These are phyloP conservation scores for Gymnosoma rotundatum DNA, from an alignment of 2,888 invertebrate species.

Conservation along the genomic window DNA sequence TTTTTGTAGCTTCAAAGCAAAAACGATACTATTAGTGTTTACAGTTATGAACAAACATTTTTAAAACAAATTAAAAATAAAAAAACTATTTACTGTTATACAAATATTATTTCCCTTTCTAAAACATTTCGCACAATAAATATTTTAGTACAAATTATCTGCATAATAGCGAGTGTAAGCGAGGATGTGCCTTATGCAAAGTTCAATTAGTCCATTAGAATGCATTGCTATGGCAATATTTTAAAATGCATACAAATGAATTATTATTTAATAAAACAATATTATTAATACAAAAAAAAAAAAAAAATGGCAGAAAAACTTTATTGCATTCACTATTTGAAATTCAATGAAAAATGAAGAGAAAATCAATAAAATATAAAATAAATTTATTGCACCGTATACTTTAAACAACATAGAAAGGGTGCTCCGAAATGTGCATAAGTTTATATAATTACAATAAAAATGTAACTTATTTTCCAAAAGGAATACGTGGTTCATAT, in stretches of 20 bases:
- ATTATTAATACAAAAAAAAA: conserved; percentile 41
- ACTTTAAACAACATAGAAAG: no score
- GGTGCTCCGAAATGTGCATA: no score
- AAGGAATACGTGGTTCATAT: no score
- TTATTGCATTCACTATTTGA: conserved; percentile 28
- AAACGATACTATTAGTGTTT: no score
- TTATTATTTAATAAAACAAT: conserved; percentile 44
- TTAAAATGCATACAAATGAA: conserved; percentile 32
- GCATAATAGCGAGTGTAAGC: background rate
- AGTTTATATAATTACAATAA: no score
- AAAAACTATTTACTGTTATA: no score
- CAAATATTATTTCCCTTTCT: no score
- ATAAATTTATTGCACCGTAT: conserved; percentile 16
- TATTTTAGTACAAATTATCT: conserved; percentile 28
- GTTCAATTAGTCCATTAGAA: conserved; percentile 53
- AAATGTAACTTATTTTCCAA: no score
- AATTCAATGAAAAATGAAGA: background rate
- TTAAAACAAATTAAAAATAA: no score
- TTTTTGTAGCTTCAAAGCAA: no score
- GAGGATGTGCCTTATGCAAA: conserved; percentile 5
- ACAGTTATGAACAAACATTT: no score
- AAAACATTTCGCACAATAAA: background rate
- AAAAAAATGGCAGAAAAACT: conserved; percentile 34
- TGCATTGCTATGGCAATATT: conserved; percentile 38
- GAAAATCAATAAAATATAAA: conserved; percentile 3